Evolutionary conservation across 2,888 invertebrate genomes (phyloP), one percentile per base, ranked within the genome.

Genomic region (Microdon myrmicae): DNA sequence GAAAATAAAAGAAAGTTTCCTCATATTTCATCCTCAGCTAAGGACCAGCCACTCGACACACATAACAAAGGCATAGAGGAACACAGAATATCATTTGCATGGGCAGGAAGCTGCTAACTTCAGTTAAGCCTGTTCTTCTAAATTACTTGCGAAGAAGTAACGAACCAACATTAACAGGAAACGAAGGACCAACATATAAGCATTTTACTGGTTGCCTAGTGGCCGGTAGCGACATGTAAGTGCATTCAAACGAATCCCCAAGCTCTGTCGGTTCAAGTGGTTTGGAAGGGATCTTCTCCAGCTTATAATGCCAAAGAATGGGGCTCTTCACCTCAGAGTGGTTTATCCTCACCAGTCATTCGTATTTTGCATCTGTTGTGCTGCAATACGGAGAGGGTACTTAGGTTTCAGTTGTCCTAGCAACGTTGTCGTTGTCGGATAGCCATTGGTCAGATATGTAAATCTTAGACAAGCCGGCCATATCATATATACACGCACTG

Each of bases 161-260:
- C 49, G 56, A 49, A 44, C 19, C 41, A 54, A 44, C 45, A 41
- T 22, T 54, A 60, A 43, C 44, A 61, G 44, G 49, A 61, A 49
- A 45, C 39, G 35, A 43, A 55, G 49, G 61, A 55, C 56, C 61
- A 61, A 49, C 49, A 61, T 61, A n/a, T n/a, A n/a, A n/a, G 61
- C 49, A 48, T 48, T 58, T 51, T 51, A 32, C 38, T 48, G 22
- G 31, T 35, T 25, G 29, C 23, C 19, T 14, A 14, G 28, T 25
- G 31, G 19, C 3, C n/a, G n/a, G n/a, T n/a, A n/a, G n/a, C n/a
- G n/a, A n/a, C n/a, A 25, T 48, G 43, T 29, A 44, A 48, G 55
- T 61, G 60, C 55, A 49, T 23, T 49, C 38, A 37, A 56, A 61
- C 61, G 44, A 34, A 61, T 48, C 45, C 55, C 44, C 55, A n/a